Conservation (phyloP, 2,888 invertebrate genomes). For the Pollenia labialis region DNA sequence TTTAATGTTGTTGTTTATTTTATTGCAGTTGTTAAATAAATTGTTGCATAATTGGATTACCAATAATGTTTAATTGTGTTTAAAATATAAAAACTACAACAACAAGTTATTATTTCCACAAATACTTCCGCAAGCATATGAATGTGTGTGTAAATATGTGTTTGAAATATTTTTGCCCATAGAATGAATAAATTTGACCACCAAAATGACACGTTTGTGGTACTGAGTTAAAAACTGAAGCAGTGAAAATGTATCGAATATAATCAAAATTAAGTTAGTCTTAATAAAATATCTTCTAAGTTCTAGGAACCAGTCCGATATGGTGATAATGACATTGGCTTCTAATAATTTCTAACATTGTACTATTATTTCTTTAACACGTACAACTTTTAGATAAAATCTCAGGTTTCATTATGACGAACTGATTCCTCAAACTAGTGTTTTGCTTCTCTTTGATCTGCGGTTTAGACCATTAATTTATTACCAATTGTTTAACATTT, state of each 20-base stretch:
- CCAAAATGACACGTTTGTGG: constrained; percentile 14
- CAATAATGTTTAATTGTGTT: constrained; percentile 72
- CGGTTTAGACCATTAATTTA: neutral
- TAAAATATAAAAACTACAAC: constrained; percentile 43
- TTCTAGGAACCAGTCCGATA: no score
- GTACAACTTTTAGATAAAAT: no score
- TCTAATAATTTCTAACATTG: no score
- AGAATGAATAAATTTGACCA: constrained; percentile 44
- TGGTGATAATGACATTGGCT: no score
- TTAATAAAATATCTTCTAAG: no score
- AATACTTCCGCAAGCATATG: neutral
- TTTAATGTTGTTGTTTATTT: constrained; percentile 52
- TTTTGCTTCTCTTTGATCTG: neutral
- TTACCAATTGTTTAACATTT: constrained; percentile 22
- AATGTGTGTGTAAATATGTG: constrained; percentile 4
- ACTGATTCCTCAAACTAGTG: neutral
- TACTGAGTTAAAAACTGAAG: neutral
- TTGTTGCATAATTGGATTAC: constrained; percentile 71
- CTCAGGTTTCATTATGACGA: neutral
- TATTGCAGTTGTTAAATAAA: constrained; percentile 70
- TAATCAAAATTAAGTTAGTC: no score
- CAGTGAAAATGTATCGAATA: neutral
- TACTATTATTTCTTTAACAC: no score
- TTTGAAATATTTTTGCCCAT: neutral
- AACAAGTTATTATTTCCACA: constrained; percentile 17